Evolutionary conservation across 2,113 vertebrate genomes (phyloP).

Genomic region (Hemiprocne comata): DNA sequence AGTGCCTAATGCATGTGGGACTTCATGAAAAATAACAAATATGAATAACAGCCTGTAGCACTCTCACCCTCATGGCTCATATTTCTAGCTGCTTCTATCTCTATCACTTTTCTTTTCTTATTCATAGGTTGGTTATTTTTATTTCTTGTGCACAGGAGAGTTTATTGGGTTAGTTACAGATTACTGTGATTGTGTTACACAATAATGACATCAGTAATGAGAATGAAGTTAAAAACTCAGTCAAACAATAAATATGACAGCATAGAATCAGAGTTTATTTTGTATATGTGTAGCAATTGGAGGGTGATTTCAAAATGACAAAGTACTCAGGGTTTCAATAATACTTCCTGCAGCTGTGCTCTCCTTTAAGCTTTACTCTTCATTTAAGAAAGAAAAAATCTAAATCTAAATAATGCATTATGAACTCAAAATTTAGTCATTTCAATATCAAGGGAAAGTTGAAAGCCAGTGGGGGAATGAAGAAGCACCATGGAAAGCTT

Average conservation of each 20-base stretch:
- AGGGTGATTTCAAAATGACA: slow-evolving; percentile 70
- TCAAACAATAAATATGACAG: slow-evolving; percentile 59
- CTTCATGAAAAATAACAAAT: slow-evolving; percentile 18
- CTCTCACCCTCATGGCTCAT: not conserved
- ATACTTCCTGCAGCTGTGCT: slow-evolving; percentile 76
- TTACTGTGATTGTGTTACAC: not conserved
- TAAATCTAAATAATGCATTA: slow-evolving; percentile 78
- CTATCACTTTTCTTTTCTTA: not conserved
- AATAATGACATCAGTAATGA: slow-evolving; percentile 52
- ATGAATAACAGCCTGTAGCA: not conserved
- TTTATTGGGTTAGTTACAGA: slow-evolving; percentile 1
- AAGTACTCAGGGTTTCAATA: slow-evolving; percentile 70
- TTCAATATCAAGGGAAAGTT: slow-evolving; percentile 76
- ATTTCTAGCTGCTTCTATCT: not conserved
- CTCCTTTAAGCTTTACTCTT: slow-evolving; percentile 76
- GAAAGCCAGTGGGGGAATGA: slow-evolving; percentile 71
- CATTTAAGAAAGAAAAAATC: slow-evolving; percentile 76
- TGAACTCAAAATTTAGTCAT: slow-evolving; percentile 76
- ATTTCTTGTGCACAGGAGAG: not conserved
- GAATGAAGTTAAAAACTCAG: slow-evolving; percentile 62
- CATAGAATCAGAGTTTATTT: slow-evolving; percentile 58
- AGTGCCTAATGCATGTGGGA: not conserved
- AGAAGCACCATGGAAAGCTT: slow-evolving; percentile 72
- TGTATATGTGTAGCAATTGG: slow-evolving; percentile 62
- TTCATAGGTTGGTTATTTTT: not conserved